Evolutionary conservation across 2,888 invertebrate species (phyloP).

Genomic region (Lithophane leautieri): DNA sequence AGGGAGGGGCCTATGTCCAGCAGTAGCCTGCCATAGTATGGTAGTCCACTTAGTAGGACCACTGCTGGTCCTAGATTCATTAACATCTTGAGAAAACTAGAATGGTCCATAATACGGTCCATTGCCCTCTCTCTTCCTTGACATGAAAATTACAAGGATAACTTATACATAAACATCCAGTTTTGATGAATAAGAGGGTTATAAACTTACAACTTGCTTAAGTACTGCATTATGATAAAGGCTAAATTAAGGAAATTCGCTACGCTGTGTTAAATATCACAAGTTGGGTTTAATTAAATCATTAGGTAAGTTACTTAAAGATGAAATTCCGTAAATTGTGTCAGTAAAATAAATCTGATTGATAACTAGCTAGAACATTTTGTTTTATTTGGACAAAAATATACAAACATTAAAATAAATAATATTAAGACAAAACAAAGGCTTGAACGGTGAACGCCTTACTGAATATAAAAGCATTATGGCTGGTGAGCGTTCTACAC

Average conservation of each 20-base stretch:
- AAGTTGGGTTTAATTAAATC: background rate
- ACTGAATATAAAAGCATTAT: conserved; percentile 15
- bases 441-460: conserved; percentile 27
- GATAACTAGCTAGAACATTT: background rate
- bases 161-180: background rate
- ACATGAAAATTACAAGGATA: background rate
- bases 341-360: background rate
- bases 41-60: too few species aligned
- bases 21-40: background rate
- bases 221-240: background rate
- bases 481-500: background rate
- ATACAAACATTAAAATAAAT: background rate
- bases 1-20: background rate
- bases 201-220: background rate
- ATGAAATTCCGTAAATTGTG: background rate
- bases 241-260: background rate
- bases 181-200: background rate
- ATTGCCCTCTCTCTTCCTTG: background rate
- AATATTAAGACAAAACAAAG: background rate
- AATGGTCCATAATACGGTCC: background rate
- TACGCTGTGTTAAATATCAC: background rate
- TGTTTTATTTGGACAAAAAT: background rate
- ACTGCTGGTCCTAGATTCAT: background rate
- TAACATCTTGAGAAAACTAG: background rate
- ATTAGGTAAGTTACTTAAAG: background rate